Percentiles rank a stretch among this genome's conserved stretches.
phyloP scores from a whole-genome alignment of 2,797 vertebrate genomes.

The Capromys pilorides region DNA sequence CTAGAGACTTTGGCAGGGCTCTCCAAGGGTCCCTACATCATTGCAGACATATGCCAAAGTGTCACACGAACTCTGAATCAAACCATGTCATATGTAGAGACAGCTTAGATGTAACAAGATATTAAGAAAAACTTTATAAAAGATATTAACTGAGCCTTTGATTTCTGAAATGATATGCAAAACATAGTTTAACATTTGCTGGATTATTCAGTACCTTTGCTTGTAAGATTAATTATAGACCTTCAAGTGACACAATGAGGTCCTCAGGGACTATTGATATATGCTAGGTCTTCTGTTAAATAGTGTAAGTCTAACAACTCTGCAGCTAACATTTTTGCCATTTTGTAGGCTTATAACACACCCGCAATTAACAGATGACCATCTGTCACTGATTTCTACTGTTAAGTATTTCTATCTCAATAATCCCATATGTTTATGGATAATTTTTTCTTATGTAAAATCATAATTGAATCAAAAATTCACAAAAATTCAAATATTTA shows the following conservation, averaged over 20 bases:
- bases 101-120: slow-evolving; percentile 6
- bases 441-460: slow-evolving; percentile 43
- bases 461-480: slow-evolving; percentile 51
- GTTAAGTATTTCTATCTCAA: not conserved
- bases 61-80: not conserved
- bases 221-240: slow-evolving; percentile 59
- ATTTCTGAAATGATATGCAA: slow-evolving; percentile 41
- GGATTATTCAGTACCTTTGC: slow-evolving; percentile 23
- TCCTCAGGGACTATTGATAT: not conserved
- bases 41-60: not conserved
- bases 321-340: slow-evolving; percentile 43
- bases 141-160: slow-evolving; percentile 6
- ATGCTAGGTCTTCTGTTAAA: slow-evolving; percentile 35
- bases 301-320: slow-evolving; percentile 39
- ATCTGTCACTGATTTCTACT: slow-evolving; percentile 46
- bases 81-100: not conserved
- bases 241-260: not conserved
- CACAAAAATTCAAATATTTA: too few relatives aligned
- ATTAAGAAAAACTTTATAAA: slow-evolving; percentile 18
- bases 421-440: slow-evolving; percentile 35
- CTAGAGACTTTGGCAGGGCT: not conserved
- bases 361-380: slow-evolving; percentile 34
- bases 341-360: slow-evolving; percentile 16
- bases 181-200: slow-evolving; percentile 14
- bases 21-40: not conserved